Percentiles rank a stretch among this genome's conserved stretches.
Conservation (phyloP, 2,797 vertebrate genomes). For the Antrozous pallidus region DNA sequence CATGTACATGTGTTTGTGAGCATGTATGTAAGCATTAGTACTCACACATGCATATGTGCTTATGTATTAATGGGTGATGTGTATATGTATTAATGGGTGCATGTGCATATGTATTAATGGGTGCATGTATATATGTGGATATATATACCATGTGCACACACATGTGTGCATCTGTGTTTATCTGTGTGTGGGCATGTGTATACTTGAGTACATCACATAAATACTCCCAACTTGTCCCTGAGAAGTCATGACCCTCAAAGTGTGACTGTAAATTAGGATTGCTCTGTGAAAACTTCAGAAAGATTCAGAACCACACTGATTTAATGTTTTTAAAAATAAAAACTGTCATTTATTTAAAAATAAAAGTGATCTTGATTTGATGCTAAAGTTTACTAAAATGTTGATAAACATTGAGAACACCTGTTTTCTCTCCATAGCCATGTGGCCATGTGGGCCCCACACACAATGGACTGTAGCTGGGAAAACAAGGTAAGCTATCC, state of each 20-base stretch:
- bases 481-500: too few relatives aligned
- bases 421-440: too few relatives aligned
- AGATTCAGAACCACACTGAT: neutral
- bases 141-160: neutral
- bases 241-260: neutral
- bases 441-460: too few relatives aligned
- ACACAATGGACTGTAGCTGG: too few relatives aligned
- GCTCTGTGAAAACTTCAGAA: neutral
- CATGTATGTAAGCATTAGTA: neutral
- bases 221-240: too few relatives aligned
- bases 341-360: neutral
- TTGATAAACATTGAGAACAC: too few relatives aligned
- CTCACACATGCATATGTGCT: rapidly evolving
- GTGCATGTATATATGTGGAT: too few relatives aligned
- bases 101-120: too few relatives aligned
- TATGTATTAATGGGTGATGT: too few relatives aligned
- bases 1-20: neutral
- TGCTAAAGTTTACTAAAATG: neutral
- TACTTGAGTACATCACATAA: rapidly evolving
- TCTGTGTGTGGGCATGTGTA: neutral
- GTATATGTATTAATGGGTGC: too few relatives aligned
- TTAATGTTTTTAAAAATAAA: neutral
- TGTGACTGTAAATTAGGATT: neutral
- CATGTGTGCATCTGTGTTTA: neutral
- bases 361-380: neutral